Evolutionary conservation across 2,888 invertebrate genomes (phyloP).

Genomic region (Cephalotes varians): DNA sequence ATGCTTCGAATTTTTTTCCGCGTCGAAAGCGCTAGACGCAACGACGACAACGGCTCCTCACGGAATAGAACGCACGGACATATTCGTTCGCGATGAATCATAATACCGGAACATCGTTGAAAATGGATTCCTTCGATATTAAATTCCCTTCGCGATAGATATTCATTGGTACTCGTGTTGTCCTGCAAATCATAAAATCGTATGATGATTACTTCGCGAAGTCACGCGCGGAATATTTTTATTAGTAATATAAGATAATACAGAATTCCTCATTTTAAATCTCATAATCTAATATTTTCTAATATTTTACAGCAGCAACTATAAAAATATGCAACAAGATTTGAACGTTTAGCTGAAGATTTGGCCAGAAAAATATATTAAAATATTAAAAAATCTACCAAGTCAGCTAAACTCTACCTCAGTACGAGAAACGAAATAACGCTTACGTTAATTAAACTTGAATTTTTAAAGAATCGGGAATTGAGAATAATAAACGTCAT

Average conservation of each 20-base stretch:
- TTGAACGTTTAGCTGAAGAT: neutral
- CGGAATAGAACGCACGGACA: conserved; percentile 50
- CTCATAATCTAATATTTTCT: neutral
- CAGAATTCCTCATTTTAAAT: neutral
- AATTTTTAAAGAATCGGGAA: neutral
- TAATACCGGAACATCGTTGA: conserved; percentile 60
- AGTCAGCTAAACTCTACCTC: neutral
- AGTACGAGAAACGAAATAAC: neutral
- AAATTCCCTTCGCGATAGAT: conserved; percentile 62
- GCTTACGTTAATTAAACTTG: neutral
- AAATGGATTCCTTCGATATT: conserved; percentile 69
- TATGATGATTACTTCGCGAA: conserved; percentile 44
- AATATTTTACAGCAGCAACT: neutral
- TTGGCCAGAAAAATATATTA: neutral
- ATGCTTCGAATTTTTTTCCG: conserved; percentile 69
- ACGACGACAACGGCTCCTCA: conserved; percentile 18
- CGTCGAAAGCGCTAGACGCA: conserved; percentile 32
- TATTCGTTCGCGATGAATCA: conserved; percentile 65
- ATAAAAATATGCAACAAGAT: neutral
- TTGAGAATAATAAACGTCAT: neutral
- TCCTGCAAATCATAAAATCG: conserved; percentile 1
- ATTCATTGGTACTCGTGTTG: conserved; percentile 45
- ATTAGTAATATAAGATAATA: neutral
- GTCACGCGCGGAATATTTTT: conserved; percentile 6
- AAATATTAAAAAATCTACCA: neutral